Percentiles rank a stretch among this genome's conserved stretches.
Conservation (phyloP, 2,797 vertebrate genomes). For the Jordanella pulchra region DNA sequence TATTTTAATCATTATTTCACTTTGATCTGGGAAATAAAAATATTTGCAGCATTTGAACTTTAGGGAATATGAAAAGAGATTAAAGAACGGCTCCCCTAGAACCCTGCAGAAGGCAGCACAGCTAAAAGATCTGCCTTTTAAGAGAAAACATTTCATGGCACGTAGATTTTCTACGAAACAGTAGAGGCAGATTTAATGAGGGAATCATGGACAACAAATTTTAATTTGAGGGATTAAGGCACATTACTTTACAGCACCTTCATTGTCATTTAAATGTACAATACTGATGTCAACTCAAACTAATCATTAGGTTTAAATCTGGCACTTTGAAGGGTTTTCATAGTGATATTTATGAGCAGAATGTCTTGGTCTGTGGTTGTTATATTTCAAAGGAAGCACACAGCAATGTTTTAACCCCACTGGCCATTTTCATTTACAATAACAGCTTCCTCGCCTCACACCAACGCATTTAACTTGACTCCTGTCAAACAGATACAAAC, state of each 20-base stretch:
- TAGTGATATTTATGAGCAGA: background rate
- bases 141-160: background rate
- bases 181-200: background rate
- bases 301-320: background rate
- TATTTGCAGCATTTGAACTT: background rate
- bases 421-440: background rate
- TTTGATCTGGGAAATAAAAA: background rate
- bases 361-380: background rate
- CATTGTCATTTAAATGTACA: background rate
- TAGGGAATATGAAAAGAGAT: background rate
- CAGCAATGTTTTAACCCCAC: background rate
- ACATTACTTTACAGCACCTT: background rate
- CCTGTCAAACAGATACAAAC: constrained; percentile 7
- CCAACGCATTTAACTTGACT: background rate
- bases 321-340: background rate
- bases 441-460: background rate
- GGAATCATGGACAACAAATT: background rate
- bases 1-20: background rate
- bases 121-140: background rate
- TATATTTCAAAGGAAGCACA: constrained; percentile 1
- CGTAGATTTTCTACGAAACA: background rate
- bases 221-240: background rate
- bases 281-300: background rate
- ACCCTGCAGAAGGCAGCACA: background rate
- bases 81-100: background rate